Percentiles rank a stretch among this genome's conserved stretches.
Evolutionary conservation across 2,888 invertebrate species (phyloP).

Genomic region (Melanophora roralis): DNA sequence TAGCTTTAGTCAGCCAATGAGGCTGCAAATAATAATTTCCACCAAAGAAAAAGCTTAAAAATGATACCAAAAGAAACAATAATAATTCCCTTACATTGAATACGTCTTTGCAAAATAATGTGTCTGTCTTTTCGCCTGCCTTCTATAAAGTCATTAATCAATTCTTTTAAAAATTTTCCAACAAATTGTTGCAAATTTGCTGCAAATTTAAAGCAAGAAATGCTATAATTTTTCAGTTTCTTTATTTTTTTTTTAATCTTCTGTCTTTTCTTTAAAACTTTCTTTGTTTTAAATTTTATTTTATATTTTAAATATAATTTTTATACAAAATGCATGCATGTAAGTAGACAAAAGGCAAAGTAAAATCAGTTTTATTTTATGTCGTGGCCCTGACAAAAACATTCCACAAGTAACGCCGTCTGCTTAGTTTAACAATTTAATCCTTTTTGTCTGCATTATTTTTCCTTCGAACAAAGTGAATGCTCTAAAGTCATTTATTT

Average conservation of each 20-base stretch:
- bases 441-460: not conserved
- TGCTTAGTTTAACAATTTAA: not conserved
- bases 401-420: not conserved
- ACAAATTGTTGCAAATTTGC: slow-evolving; percentile 7
- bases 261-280: not conserved
- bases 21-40: not conserved
- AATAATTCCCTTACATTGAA: too few species aligned
- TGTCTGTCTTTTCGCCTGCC: not conserved
- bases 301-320: not conserved
- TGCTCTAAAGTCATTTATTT: not conserved
- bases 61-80: too few species aligned
- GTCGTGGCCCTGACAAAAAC: not conserved
- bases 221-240: not conserved
- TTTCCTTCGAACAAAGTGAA: not conserved
- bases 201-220: too few species aligned
- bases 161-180: not conserved
- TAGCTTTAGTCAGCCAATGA: not conserved
- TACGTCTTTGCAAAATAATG: not conserved
- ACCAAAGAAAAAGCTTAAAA: not conserved
- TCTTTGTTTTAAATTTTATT: not conserved
- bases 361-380: too few species aligned
- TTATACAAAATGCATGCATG: not conserved
- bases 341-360: not conserved
- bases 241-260: not conserved
- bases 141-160: slow-evolving; percentile 21